Conservation (phyloP, 2,888 invertebrate species). For the Congeria kusceri region DNA sequence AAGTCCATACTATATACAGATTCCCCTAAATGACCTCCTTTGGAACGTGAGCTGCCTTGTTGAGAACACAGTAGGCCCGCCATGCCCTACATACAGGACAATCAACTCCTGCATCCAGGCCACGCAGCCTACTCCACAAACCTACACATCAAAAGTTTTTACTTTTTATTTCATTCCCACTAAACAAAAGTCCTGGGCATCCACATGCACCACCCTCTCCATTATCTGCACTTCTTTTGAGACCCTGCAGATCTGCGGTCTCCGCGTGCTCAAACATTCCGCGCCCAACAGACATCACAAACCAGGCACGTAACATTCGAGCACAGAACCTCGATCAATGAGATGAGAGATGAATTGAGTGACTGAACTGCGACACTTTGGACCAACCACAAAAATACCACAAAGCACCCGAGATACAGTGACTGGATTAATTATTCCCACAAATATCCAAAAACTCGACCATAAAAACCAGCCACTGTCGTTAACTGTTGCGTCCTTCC, state of each 20-base stretch:
- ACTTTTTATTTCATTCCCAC: too few relatives aligned
- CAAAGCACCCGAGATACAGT: too few relatives aligned
- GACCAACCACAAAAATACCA: not conserved
- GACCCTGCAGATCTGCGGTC: not conserved
- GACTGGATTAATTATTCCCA: too few relatives aligned
- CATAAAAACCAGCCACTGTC: not conserved
- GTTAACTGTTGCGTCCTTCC: not conserved
- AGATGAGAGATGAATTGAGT: conserved; percentile 10
- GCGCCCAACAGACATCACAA: too few relatives aligned
- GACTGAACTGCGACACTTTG: conserved; percentile 1
- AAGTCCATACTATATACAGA: conserved; percentile 46
- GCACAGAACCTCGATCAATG: not conserved
- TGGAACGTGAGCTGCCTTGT: conserved; percentile 55
- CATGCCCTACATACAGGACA: not conserved
- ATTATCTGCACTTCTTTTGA: conserved; percentile 1
- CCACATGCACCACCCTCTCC: not conserved
- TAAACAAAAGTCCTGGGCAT: not conserved
- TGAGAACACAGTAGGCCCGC: conserved; percentile 43
- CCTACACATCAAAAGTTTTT: too few relatives aligned
- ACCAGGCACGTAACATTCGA: not conserved
- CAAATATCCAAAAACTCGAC: not conserved
- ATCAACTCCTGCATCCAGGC: too few relatives aligned
- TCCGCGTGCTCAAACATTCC: not conserved
- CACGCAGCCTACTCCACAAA: too few relatives aligned
- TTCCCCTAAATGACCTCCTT: conserved; percentile 42